Conservation (phyloP, 2,888 invertebrate genomes). For the Drosophila peninsularis region DNA sequence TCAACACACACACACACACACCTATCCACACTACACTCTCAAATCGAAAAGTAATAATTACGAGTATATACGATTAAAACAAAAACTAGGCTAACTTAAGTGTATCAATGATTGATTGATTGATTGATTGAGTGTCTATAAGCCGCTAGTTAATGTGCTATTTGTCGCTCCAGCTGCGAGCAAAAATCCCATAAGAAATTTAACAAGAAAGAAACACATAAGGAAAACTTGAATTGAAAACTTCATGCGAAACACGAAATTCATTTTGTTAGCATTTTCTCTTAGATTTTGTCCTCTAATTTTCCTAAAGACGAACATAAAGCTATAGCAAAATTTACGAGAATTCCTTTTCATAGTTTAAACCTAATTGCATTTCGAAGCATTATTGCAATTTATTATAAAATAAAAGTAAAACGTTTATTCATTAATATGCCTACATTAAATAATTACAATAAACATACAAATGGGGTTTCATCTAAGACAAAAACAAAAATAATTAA, state of each 20-base stretch:
- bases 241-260: conserved; percentile 54
- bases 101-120: conserved; percentile 59
- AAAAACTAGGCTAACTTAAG: conserved; percentile 46
- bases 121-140: conserved; percentile 57
- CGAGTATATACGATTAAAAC: conserved; percentile 46
- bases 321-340: conserved; percentile 39
- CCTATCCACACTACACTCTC: conserved; percentile 15
- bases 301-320: conserved; percentile 10
- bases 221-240: conserved; percentile 21
- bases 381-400: conserved; percentile 55
- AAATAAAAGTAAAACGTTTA: conserved; percentile 44
- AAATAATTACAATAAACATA: conserved; percentile 70
- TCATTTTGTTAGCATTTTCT: conserved; percentile 66
- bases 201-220: conserved; percentile 24
- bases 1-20: conserved; percentile 42
- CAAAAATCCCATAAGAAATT: conserved; percentile 30
- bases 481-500: conserved; percentile 38
- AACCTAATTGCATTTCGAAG: conserved; percentile 69
- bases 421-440: conserved; percentile 72
- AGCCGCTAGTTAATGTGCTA: conserved; percentile 53
- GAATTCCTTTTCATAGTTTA: conserved; percentile 59
- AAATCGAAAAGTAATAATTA: conserved; percentile 56
- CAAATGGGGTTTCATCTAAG: conserved; percentile 73
- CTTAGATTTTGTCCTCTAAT: conserved; percentile 50
- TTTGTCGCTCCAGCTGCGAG: conserved; percentile 48